Percentiles rank a stretch among this genome's conserved stretches.
Evolutionary conservation across 1,140 invertebrate genomes (phyloP).

Genomic region (Dreissena rostriformis): DNA sequence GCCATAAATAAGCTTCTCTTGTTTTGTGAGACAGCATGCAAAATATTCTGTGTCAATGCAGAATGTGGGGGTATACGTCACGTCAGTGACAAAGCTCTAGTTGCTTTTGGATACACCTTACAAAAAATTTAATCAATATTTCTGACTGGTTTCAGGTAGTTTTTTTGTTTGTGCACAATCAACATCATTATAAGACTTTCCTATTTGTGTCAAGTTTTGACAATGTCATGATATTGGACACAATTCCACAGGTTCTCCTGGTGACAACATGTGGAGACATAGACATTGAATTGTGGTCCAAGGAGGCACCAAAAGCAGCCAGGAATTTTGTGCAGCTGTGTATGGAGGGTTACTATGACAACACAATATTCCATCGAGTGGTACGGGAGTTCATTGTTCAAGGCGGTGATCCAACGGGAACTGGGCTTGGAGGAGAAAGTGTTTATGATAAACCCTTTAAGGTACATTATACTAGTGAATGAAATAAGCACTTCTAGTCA

Average conservation of each 20-base stretch:
- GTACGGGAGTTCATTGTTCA: constrained; percentile 96
- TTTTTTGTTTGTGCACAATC: neutral
- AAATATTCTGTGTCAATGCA: too few relatives aligned
- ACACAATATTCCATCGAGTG: constrained; percentile 95
- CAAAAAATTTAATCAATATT: too few relatives aligned
- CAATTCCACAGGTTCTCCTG: constrained; percentile 89
- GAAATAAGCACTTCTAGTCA: too few relatives aligned
- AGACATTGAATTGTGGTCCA: constrained; percentile 98
- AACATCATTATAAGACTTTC: neutral
- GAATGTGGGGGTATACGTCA: too few relatives aligned
- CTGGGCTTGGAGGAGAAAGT: constrained; percentile 92
- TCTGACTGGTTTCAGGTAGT: too few relatives aligned
- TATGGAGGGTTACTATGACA: constrained; percentile 98
- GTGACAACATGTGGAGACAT: constrained; percentile 97
- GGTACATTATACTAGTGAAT: constrained; percentile 82
- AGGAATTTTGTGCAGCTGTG: constrained; percentile 99
- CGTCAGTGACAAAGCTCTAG: too few relatives aligned
- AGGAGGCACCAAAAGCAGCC: constrained; percentile 97
- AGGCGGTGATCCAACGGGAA: constrained; percentile 97
- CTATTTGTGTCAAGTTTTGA: neutral
- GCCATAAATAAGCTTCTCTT: too few relatives aligned
- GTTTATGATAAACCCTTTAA: constrained; percentile 97
- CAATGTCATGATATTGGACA: too few relatives aligned
- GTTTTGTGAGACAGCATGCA: too few relatives aligned
- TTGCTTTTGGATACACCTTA: too few relatives aligned